Conservation (phyloP, 1,140 invertebrate genomes). For the Trypoxylus dichotomus region DNA sequence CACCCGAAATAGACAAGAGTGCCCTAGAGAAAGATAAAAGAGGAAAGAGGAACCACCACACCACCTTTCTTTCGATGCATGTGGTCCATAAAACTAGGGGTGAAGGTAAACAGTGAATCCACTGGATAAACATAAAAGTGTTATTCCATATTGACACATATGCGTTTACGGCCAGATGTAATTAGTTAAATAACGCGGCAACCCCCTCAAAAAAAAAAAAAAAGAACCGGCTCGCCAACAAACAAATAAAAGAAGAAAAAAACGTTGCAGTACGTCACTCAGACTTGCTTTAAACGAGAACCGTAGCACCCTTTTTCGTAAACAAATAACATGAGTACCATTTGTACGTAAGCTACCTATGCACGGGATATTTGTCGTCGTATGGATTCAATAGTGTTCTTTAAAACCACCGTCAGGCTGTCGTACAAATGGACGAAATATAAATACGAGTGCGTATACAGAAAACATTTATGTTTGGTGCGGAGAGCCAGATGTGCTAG, state of each 20-base stretch:
- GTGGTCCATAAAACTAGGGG: not conserved
- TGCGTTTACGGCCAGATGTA: not conserved
- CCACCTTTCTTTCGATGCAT: not conserved
- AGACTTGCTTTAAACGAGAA: not conserved
- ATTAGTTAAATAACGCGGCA: slow-evolving; percentile 2
- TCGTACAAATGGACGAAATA: not conserved
- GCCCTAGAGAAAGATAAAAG: not conserved
- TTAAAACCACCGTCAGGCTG: not conserved
- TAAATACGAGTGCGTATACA: not conserved
- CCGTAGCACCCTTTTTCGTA: not conserved
- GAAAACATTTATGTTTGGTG: not conserved
- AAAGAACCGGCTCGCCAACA: not conserved
- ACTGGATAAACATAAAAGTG: not conserved
- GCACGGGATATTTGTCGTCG: not conserved
- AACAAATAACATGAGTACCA: not conserved
- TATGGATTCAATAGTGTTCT: not conserved
- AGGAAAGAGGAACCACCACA: not conserved
- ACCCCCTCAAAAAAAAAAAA: not conserved
- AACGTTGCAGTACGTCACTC: not conserved
- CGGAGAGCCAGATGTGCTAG: too few species aligned
- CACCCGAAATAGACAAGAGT: not conserved
- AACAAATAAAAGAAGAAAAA: not conserved
- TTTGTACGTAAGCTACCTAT: not conserved
- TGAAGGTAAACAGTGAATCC: not conserved
- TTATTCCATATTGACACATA: slow-evolving; percentile 2